These are phyloP conservation scores for Phylloscopus trochilus DNA, from an alignment of 2,113 vertebrate species.

Conservation along the genomic window DNA sequence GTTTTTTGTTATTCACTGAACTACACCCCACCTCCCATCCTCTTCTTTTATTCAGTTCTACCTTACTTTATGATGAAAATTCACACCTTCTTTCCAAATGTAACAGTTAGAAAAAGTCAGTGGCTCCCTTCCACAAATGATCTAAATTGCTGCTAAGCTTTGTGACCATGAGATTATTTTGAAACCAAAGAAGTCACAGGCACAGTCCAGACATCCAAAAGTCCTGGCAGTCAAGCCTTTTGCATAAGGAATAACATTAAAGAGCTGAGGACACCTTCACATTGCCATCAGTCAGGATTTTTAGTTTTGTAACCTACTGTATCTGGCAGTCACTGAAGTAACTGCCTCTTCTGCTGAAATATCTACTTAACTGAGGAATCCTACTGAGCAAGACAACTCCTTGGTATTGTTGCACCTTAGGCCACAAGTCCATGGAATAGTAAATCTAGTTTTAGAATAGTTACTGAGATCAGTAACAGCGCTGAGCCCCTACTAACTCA, in stretches of 20 bases:
- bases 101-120: background rate
- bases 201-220: background rate
- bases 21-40: background rate
- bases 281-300: background rate
- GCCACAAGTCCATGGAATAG: rapidly evolving
- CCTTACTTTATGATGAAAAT: background rate
- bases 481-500: background rate
- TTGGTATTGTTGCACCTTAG: background rate
- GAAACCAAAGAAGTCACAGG: background rate
- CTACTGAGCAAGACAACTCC: background rate
- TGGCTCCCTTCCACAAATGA: background rate
- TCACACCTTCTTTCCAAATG: background rate
- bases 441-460: background rate
- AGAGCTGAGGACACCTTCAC: background rate
- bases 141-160: background rate
- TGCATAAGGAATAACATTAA: background rate
- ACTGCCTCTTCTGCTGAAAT: background rate
- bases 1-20: background rate
- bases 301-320: background rate
- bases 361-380: background rate
- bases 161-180: background rate
- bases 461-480: background rate
- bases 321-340: background rate
- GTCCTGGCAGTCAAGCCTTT: background rate
- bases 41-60: background rate